A percentile compares a stretch with the other conserved stretches of the same genome.
Evolutionary conservation across 2,113 vertebrate genomes (phyloP).

Genomic region (Lagenorhynchus albirostris): DNA sequence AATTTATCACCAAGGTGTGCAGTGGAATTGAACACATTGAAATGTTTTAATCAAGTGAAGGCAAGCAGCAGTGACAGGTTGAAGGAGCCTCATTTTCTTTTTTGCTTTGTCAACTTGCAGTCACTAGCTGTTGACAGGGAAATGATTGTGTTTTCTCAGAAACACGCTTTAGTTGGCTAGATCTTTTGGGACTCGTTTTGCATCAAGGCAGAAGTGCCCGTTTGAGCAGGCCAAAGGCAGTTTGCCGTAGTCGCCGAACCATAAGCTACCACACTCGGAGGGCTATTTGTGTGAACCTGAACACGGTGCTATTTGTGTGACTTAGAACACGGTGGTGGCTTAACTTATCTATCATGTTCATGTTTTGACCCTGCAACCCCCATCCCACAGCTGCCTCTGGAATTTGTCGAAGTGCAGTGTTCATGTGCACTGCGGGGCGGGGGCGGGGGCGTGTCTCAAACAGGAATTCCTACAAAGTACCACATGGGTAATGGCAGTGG

Average conservation of each 20-base stretch:
- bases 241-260: neutral
- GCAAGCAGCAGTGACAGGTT: neutral
- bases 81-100: neutral
- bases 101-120: neutral
- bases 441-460: neutral
- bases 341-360: neutral
- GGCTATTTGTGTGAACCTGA: neutral
- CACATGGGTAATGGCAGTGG: neutral
- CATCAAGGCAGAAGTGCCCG: too few relatives aligned
- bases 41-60: neutral
- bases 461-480: neutral
- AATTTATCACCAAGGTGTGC: neutral
- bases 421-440: neutral
- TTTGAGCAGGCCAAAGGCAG: neutral
- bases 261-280: neutral
- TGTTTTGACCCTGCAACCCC: neutral
- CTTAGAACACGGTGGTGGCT: neutral
- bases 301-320: too few relatives aligned
- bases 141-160: neutral
- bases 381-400: neutral
- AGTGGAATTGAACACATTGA: neutral
- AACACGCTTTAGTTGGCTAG: neutral
- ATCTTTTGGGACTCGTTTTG: neutral
- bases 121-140: neutral
- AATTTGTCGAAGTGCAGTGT: neutral